Evolutionary conservation across 2,113 vertebrate genomes (phyloP).

Genomic region (Phalacrocorax aristotelis): DNA sequence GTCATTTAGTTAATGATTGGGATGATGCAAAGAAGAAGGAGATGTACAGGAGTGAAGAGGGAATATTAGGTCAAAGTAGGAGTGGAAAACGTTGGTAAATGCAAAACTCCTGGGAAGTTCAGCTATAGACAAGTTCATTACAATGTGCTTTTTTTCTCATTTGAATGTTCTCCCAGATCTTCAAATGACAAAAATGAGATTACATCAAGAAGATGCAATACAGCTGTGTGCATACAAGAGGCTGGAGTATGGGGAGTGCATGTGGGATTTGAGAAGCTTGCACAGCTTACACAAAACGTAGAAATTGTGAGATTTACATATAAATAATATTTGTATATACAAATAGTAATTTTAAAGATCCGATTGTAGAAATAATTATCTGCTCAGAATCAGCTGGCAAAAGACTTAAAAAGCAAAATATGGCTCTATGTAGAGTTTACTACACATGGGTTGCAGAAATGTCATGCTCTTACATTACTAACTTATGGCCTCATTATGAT

Average conservation of each 20-base stretch:
- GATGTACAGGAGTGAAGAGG: background rate
- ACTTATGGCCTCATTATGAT: slow-evolving; percentile 17
- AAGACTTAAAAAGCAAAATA: background rate
- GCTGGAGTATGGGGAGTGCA: background rate
- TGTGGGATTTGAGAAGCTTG: background rate
- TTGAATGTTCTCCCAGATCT: background rate
- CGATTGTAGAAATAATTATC: background rate
- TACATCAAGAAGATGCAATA: background rate
- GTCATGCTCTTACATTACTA: background rate
- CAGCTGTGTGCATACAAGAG: background rate
- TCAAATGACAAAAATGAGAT: background rate
- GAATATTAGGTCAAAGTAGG: background rate
- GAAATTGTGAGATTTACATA: background rate
- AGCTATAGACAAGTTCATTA: background rate
- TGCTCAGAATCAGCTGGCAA: background rate
- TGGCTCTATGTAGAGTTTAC: background rate
- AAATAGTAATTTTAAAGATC: background rate
- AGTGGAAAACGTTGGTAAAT: background rate
- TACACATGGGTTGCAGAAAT: background rate
- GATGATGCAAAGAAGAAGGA: background rate
- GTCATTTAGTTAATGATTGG: background rate
- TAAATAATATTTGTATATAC: background rate
- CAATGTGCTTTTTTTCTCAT: background rate
- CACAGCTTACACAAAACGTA: background rate
- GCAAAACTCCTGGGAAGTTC: background rate